Evolutionary conservation across 2,888 invertebrate species (phyloP).

Genomic region (Machimus atricapillus): DNA sequence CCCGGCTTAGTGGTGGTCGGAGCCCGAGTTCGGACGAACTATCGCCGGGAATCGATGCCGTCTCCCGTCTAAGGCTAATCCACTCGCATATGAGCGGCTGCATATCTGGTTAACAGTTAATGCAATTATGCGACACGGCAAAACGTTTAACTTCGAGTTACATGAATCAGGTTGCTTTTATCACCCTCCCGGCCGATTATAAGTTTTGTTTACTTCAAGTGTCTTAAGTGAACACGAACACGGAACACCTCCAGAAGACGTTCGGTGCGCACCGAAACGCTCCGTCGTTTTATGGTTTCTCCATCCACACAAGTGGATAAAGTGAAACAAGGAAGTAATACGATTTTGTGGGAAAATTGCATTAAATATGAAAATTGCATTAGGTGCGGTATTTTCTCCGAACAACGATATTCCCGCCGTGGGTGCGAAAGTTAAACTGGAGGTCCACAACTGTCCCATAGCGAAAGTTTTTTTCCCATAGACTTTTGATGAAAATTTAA

Average conservation of each 20-base stretch:
- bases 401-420: background rate
- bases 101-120: constrained; percentile 25
- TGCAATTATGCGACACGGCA: constrained; percentile 16
- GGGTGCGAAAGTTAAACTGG: background rate
- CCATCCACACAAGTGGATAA: background rate
- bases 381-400: background rate
- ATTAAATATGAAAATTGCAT: constrained; percentile 32
- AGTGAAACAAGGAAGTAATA: constrained; percentile 23
- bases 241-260: background rate
- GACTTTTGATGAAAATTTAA: background rate
- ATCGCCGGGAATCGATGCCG: background rate
- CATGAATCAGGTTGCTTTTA: constrained; percentile 14
- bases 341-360: constrained; percentile 8
- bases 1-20: background rate
- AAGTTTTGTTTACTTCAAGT: constrained; percentile 17
- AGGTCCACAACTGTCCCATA: background rate
- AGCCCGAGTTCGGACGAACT: background rate
- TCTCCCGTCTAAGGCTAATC: background rate
- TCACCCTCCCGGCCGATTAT: constrained; percentile 1
- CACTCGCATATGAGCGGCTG: background rate
- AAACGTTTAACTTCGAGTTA: constrained; percentile 19
- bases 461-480: background rate
- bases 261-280: background rate
- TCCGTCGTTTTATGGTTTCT: constrained; percentile 16
- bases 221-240: constrained; percentile 24